Percentiles rank a stretch among this genome's conserved stretches.
phyloP scores from a whole-genome alignment of 1,140 invertebrate genomes.

The Eciton burchellii region DNA sequence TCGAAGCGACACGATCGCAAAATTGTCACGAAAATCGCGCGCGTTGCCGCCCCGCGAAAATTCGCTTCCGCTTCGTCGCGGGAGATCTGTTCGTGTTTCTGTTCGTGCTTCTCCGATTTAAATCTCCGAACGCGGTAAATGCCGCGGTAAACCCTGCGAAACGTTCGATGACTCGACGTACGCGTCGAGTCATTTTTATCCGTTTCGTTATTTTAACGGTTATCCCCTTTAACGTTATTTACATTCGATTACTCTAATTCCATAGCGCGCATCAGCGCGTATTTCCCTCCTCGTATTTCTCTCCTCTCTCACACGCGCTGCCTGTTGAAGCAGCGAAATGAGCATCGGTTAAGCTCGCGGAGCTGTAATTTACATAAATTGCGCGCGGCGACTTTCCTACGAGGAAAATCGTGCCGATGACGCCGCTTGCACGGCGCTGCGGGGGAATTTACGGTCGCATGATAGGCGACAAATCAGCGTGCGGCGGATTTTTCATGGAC shows the following conservation, averaged over 20 bases:
- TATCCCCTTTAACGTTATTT: not conserved
- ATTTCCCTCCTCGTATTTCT: constrained; percentile 4
- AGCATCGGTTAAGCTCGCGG: constrained; percentile 30
- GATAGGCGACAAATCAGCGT: constrained; percentile 45
- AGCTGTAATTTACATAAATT: constrained; percentile 57
- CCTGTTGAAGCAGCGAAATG: constrained; percentile 25
- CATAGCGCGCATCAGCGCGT: not conserved
- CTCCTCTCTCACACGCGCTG: constrained; percentile 28
- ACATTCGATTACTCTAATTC: not conserved
- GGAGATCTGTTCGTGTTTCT: constrained; percentile 1
- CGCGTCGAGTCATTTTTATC: not conserved
- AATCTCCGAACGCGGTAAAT: no score
- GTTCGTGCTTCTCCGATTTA: not conserved
- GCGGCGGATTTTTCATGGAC: constrained; percentile 29
- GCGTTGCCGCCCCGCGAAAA: constrained; percentile 2
- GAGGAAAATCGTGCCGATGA: constrained; percentile 38
- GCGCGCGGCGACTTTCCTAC: constrained; percentile 17
- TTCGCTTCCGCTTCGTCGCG: not conserved
- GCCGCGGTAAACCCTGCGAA: no score
- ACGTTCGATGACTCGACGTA: no score
- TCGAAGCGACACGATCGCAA: constrained; percentile 63
- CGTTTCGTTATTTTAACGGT: not conserved
- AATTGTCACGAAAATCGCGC: constrained; percentile 53
- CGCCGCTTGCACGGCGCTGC: not conserved
- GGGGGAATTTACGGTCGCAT: constrained; percentile 15